Evolutionary conservation across 2,113 vertebrate genomes (phyloP).

Genomic region (Noturus placidus): DNA sequence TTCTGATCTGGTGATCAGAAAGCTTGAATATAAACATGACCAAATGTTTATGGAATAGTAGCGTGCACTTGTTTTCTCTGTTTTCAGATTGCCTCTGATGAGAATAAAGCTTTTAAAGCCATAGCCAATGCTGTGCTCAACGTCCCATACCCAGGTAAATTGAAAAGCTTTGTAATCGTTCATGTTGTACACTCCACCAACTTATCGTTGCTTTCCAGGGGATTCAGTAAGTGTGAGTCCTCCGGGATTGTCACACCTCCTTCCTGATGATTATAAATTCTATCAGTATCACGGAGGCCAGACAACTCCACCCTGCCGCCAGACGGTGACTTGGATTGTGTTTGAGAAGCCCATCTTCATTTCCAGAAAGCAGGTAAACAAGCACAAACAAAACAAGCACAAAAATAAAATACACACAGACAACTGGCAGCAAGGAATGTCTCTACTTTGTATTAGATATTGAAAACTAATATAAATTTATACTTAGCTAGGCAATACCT

Average conservation of each 20-base stretch:
- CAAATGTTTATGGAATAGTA: background rate
- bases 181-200: background rate
- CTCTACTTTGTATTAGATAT: background rate
- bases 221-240: background rate
- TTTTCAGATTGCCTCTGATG: slow-evolving; percentile 7
- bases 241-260: slow-evolving; percentile 1
- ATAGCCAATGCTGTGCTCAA: slow-evolving; percentile 5
- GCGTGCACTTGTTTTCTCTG: background rate
- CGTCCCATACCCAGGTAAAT: slow-evolving; percentile 8
- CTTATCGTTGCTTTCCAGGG: background rate
- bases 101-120: slow-evolving; percentile 15
- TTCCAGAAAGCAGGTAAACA: slow-evolving; percentile 19
- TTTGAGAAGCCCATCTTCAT: slow-evolving; percentile 36
- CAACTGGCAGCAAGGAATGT: no score
- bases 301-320: slow-evolving; percentile 17
- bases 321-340: slow-evolving; percentile 21
- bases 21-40: background rate
- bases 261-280: slow-evolving; percentile 11
- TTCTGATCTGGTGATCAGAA: background rate
- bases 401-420: background rate
- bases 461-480: background rate
- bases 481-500: background rate
- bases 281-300: slow-evolving; percentile 26
- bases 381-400: background rate
- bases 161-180: background rate